phyloP scores from a whole-genome alignment of 2,888 invertebrate species.

The Isotomurus palustris region DNA sequence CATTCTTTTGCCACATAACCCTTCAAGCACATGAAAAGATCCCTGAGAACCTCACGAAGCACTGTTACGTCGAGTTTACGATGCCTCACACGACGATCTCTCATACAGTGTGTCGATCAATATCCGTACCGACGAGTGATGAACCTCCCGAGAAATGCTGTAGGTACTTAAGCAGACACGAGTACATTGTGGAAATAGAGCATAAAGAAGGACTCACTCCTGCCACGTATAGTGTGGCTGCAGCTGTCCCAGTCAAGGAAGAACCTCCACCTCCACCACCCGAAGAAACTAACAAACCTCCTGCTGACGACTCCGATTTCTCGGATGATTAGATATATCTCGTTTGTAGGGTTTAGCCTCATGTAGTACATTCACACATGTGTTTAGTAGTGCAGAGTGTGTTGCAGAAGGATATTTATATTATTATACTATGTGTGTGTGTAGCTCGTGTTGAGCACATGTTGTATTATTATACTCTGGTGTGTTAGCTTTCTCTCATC shows the following conservation, averaged over 20 bases:
- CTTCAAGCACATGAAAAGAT: slow-evolving; percentile 96
- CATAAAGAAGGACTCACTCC: slow-evolving; percentile 38
- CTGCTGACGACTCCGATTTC: slow-evolving; percentile 42
- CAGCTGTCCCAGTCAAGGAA: slow-evolving; percentile 30
- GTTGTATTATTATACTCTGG: no score
- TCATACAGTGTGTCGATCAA: slow-evolving; percentile 92
- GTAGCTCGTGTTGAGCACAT: no score
- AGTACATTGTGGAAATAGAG: slow-evolving; percentile 90
- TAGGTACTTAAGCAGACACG: slow-evolving; percentile 89
- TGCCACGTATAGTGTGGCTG: slow-evolving; percentile 41
- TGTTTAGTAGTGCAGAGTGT: no score
- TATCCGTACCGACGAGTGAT: slow-evolving; percentile 72
- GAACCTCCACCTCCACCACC: slow-evolving; percentile 19
- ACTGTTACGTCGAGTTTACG: slow-evolving; percentile 90
- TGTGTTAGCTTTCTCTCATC: no score
- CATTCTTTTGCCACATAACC: slow-evolving; percentile 88
- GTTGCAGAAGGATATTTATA: no score
- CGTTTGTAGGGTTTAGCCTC: no score
- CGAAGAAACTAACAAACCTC: slow-evolving; percentile 19
- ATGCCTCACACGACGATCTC: slow-evolving; percentile 95
- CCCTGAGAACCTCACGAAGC: slow-evolving; percentile 84
- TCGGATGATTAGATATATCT: slow-evolving; percentile 35
- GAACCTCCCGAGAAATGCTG: slow-evolving; percentile 98
- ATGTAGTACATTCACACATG: no score
- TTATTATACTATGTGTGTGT: no score